A percentile compares a stretch with the other conserved stretches of the same genome.
These are phyloP conservation scores for Spodoptera picta DNA, from an alignment of 2,888 invertebrate species.

Conservation along the genomic window DNA sequence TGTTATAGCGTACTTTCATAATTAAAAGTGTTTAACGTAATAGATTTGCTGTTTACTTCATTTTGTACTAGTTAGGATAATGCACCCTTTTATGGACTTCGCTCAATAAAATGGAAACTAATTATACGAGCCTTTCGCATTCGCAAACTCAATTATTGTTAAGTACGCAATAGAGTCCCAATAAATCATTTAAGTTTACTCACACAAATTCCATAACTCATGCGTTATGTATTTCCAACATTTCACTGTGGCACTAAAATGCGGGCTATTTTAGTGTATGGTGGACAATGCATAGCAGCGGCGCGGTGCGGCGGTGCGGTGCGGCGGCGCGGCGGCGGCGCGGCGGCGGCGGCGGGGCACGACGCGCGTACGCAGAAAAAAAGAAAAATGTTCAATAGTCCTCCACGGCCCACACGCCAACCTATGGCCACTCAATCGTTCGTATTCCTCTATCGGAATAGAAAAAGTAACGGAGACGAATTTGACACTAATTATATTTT, in stretches of 20 bases:
- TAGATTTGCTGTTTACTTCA: slow-evolving; percentile 20
- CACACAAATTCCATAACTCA: slow-evolving; percentile 66
- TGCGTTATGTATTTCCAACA: slow-evolving; percentile 75
- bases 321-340: slow-evolving; percentile 42
- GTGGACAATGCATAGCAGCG: slow-evolving; percentile 72
- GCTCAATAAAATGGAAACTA: slow-evolving; percentile 48
- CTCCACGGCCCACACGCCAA: slow-evolving; percentile 86
- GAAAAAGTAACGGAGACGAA: slow-evolving; percentile 65
- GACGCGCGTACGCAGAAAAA: slow-evolving; percentile 76
- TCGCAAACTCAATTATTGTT: slow-evolving; percentile 51
- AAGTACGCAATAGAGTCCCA: slow-evolving; percentile 58
- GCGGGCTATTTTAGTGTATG: slow-evolving; percentile 79
- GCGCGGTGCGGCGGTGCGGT: slow-evolving; percentile 29
- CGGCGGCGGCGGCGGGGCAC: slow-evolving; percentile 53
- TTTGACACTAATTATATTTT: slow-evolving; percentile 11
- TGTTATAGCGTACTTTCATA: slow-evolving; percentile 1
- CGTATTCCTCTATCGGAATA: slow-evolving; percentile 71
- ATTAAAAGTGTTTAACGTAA: slow-evolving; percentile 26
- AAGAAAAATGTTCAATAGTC: slow-evolving; percentile 82
- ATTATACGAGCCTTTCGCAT: slow-evolving; percentile 39
- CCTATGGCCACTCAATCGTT: slow-evolving; percentile 86
- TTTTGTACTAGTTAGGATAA: slow-evolving; percentile 33
- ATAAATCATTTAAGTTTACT: slow-evolving; percentile 74
- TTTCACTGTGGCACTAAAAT: slow-evolving; percentile 74
- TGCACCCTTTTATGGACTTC: slow-evolving; percentile 35